Evolutionary conservation across 2,113 vertebrate genomes (phyloP).

Genomic region (Alligator mississippiensis): DNA sequence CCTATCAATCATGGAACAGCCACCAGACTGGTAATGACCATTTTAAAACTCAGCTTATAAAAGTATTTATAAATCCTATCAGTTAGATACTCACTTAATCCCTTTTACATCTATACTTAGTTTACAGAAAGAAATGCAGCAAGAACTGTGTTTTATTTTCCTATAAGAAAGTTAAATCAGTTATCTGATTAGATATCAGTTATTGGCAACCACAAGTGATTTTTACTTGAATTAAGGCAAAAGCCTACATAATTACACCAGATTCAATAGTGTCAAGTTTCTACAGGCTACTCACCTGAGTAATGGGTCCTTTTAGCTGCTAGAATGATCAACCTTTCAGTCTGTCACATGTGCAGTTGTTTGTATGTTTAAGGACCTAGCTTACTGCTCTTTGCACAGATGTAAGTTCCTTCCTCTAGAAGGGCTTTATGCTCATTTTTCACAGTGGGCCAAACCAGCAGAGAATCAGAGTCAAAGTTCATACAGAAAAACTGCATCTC

Average conservation of each 20-base stretch:
- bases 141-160: not conserved
- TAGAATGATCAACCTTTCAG: not conserved
- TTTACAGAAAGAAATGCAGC: not conserved
- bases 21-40: not conserved
- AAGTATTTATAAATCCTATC: not conserved
- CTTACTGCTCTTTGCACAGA: not conserved
- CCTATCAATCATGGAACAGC: not conserved
- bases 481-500: not conserved
- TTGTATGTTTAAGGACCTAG: not conserved
- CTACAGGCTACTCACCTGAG: not conserved
- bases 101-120: not conserved
- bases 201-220: fast-evolving
- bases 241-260: not conserved
- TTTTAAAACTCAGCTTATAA: not conserved
- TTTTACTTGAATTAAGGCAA: not conserved
- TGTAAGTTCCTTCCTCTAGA: not conserved
- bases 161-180: not conserved
- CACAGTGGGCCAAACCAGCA: not conserved
- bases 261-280: not conserved
- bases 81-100: not conserved
- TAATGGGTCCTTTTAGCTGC: not conserved
- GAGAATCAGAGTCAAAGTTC: not conserved
- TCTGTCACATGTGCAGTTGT: not conserved
- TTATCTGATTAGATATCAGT: not conserved
- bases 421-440: not conserved